Percentiles rank a stretch among this genome's conserved stretches.
phyloP scores from a whole-genome alignment of 2,113 vertebrate species.

The Marmota monax region DNA sequence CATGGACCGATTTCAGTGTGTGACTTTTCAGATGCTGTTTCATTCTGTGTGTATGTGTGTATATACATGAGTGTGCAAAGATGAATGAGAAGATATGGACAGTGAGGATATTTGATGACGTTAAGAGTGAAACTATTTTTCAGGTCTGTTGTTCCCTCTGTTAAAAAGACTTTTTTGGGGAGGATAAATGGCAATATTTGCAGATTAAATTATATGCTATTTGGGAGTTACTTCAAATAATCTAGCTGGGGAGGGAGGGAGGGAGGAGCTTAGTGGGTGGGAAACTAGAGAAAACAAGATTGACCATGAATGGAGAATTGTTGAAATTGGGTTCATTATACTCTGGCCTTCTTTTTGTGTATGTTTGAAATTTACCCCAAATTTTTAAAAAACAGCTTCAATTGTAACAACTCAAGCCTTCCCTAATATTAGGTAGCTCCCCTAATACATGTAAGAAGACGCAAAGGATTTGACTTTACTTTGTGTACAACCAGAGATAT shows the following conservation, averaged over 20 bases:
- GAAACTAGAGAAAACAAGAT: not conserved
- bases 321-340: not conserved
- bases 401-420: not conserved
- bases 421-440: not conserved
- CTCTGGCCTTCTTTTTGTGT: not conserved
- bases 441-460: too few relatives aligned
- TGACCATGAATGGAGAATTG: not conserved
- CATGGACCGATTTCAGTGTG: not conserved
- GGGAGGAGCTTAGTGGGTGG: not conserved
- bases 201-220: not conserved
- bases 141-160: not conserved
- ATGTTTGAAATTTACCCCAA: not conserved
- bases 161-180: not conserved
- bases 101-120: not conserved
- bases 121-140: not conserved
- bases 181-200: not conserved
- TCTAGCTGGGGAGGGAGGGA: too few relatives aligned
- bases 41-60: not conserved
- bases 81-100: not conserved
- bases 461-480: too few relatives aligned
- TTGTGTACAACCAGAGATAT: too few relatives aligned
- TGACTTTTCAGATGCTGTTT: not conserved
- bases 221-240: not conserved
- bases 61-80: fast-evolving
- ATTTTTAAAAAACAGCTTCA: not conserved